Evolutionary conservation across 64 coral and sea anemone genomes (phyloP), one percentile per base, ranked within the genome.

Genomic region (Porites australiensis): DNA sequence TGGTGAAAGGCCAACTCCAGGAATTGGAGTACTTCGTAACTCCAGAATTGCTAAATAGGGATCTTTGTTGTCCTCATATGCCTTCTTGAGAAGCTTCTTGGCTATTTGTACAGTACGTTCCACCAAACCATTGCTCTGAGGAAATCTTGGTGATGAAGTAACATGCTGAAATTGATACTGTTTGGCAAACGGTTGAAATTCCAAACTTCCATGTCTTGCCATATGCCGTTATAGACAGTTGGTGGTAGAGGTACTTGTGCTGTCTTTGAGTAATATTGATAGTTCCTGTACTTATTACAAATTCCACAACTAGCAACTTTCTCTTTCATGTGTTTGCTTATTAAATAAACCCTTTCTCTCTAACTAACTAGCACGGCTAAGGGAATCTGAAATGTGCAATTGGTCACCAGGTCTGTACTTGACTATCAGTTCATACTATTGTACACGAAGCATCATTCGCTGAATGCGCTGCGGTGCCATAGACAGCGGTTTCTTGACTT

Each of bases 401-500:
- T 52, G 47, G 58, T 87, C 73, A 27, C 72, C 82, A 64, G 91
- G 90, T 60, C 45, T 76, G 57, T 74, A 86, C 14, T 86, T 77
- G 64, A 92, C 70, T 59, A 52, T 55, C 8, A 93, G 59, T n/a
- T 93, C 90, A 77, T 93, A 86, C 50, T 86, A 37, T 50, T 93
- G 90, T 51, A 86, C 45, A 47, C 13, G 64, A 19, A 87, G 71
- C 90, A 93, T 86, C 82, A 93, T 93, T 79, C 58, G 2, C 72
- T 50, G 18, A 93, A 19, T 14, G 46, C 12, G 48, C 50, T 79
- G 13, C 64, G 90, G 13, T 37, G 74, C 83, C 48, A 50, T 87
- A 49, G 47, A 58, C 15, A 93, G 14, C 8, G 74, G 27, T 44
- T 93, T 93, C 58, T 92, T 74, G 52, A 77, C 57, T 50, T 0